Percentiles rank a stretch among this genome's conserved stretches.
phyloP scores from a whole-genome alignment of 2,113 vertebrate species.

The Mungos mungo region DNA sequence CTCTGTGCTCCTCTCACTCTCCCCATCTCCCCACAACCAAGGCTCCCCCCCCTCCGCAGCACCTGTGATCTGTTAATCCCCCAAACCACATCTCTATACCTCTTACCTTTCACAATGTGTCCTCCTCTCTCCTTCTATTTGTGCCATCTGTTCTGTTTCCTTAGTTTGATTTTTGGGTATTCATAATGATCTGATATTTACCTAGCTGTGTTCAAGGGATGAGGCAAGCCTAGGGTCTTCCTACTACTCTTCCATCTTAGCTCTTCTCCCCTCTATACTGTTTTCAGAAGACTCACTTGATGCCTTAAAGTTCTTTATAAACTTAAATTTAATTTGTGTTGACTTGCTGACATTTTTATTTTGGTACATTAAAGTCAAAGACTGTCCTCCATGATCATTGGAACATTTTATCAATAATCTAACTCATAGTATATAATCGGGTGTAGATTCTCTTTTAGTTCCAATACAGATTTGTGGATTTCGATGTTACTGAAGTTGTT shows the following conservation, averaged over 20 bases:
- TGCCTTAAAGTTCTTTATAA: constrained; percentile 26
- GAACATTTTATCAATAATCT: constrained; percentile 11
- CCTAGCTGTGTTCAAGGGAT: background rate
- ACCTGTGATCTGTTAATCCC: too few relatives aligned
- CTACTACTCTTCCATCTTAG: background rate
- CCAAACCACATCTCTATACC: background rate
- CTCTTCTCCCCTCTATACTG: background rate
- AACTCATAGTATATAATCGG: background rate
- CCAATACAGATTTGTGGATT: background rate
- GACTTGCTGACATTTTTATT: background rate
- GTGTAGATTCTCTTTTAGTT: background rate
- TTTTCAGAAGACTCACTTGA: background rate
- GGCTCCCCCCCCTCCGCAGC: background rate
- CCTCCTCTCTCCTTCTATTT: background rate
- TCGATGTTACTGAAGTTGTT: background rate
- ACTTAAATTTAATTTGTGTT: constrained; percentile 27
- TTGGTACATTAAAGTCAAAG: background rate
- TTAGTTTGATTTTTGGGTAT: background rate
- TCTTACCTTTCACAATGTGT: background rate
- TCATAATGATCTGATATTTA: background rate
- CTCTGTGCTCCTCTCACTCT: background rate
- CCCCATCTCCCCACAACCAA: background rate
- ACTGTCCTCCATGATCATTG: background rate
- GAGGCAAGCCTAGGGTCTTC: background rate
- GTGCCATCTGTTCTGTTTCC: background rate